These are phyloP conservation scores for Drosophila ficusphila DNA, from an alignment of 1,140 invertebrate genomes.

Conservation along the genomic window DNA sequence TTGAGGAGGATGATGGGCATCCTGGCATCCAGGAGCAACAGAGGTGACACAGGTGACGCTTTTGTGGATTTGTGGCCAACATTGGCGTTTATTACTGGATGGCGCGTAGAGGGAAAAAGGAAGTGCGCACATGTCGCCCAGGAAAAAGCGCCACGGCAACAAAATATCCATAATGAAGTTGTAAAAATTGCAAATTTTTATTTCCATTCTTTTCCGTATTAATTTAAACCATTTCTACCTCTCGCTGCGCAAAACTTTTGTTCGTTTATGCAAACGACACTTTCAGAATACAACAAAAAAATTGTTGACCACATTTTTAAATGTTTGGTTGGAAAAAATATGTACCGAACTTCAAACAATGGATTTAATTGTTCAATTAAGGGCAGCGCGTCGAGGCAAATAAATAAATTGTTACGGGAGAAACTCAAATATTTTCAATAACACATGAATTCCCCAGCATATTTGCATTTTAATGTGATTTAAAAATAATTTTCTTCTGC, in stretches of 20 bases:
- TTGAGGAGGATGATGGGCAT: too few species aligned
- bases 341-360: constrained; percentile 36
- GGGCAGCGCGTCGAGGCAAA: neutral
- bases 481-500: neutral
- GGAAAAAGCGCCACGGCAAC: constrained; percentile 24
- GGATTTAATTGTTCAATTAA: constrained; percentile 45
- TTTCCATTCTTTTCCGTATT: constrained; percentile 60
- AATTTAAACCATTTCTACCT: constrained; percentile 51
- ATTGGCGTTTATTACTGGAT: constrained; percentile 53
- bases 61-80: constrained; percentile 69
- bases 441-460: neutral
- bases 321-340: constrained; percentile 52
- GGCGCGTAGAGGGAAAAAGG: constrained; percentile 14
- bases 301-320: constrained; percentile 57
- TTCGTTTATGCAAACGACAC: constrained; percentile 40
- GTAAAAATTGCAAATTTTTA: constrained; percentile 73
- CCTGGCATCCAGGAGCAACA: constrained; percentile 7
- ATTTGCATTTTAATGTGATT: constrained; percentile 5
- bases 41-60: constrained; percentile 77
- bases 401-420: constrained; percentile 16
- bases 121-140: constrained; percentile 60
- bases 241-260: constrained; percentile 31
- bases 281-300: constrained; percentile 12
- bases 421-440: neutral
- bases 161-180: constrained; percentile 75